Conservation (phyloP, 30 jellyfish, hydroid and myxozoan genomes). For the Turritopsis rubra region DNA sequence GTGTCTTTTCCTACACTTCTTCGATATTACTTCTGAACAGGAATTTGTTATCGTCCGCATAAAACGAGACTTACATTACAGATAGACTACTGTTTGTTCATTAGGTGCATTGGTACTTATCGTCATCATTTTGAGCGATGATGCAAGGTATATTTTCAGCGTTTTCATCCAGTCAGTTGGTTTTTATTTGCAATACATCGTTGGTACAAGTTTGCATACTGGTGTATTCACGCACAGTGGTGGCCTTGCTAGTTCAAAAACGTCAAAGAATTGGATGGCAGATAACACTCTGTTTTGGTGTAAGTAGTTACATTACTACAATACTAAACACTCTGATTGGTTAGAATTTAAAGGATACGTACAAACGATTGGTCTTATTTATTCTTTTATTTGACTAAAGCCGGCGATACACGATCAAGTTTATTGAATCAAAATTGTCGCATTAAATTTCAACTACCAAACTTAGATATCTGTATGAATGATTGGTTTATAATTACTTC, state of each 20-base stretch:
- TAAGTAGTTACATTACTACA: too few species aligned
- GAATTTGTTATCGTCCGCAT: not conserved
- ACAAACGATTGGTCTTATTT: too few species aligned
- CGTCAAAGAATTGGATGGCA: not conserved
- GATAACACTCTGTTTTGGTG: not conserved
- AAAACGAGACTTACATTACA: not conserved
- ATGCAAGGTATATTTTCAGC: not conserved
- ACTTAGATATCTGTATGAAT: too few species aligned
- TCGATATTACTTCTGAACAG: not conserved
- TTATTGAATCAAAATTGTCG: too few species aligned
- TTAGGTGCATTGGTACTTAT: not conserved
- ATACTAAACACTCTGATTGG: too few species aligned
- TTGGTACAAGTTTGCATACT: not conserved
- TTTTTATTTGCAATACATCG: not conserved
- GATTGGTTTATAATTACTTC: too few species aligned
- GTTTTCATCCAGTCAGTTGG: not conserved
- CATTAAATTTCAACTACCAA: too few species aligned
- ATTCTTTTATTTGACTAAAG: too few species aligned
- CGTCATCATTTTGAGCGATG: not conserved
- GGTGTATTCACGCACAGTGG: not conserved
- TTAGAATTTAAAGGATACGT: too few species aligned
- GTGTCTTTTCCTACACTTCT: too few species aligned
- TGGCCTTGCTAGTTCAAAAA: not conserved
- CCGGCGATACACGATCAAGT: too few species aligned
- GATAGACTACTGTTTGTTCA: conserved; percentile 1